Evolutionary conservation across 2,888 invertebrate species (phyloP), one percentile per base, ranked within the genome.

Genomic region (Synanthedon vespiformis): DNA sequence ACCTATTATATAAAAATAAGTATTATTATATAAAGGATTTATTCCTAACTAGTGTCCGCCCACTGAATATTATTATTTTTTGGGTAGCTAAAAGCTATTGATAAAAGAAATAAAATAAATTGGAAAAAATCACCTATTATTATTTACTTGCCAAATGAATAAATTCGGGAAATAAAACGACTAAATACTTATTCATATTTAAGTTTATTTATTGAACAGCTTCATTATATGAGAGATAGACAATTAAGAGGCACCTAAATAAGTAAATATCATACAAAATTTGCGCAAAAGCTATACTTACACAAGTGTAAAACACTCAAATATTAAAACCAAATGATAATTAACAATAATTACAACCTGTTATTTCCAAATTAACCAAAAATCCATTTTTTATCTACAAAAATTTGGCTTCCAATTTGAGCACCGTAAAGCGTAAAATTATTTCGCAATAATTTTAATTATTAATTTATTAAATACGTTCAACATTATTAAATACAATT

Each of bases 371-470:
- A 34, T 34, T 34, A 34, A 34, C 2, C 34, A 34, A 34, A 2
- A 34, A 34, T 34, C 11, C 18, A 18, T 48, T 14, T 8, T 16
- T 16, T 16, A 48, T 53, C 60, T 66, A 69, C 61, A 56, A 67
- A 66, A 66, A 72, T 75, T 76, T 76, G 75, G 75, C 77, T 69
- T 61, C 55, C 57, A 60, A 58, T 58, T 72, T 73, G 76, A 77
- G 74, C 72, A 67, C 56, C 54, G 56, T 54, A 54, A 54, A 54
- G 53, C 54, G 27, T 34, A 51, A 22, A 53, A 13, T 52, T 22
- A 34, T 34, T 34, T 34, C 6, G 27, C 27, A 27, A 27, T 27
- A 27, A 22, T 22, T 18, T 18, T 18, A 22, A 22, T n/a, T 22
- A 22, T 1, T 16, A 16, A 34, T 34, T 34, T 34, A 34, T n/a